phyloP scores from a whole-genome alignment of 2,113 vertebrate species.

The Prunella fulvescens region DNA sequence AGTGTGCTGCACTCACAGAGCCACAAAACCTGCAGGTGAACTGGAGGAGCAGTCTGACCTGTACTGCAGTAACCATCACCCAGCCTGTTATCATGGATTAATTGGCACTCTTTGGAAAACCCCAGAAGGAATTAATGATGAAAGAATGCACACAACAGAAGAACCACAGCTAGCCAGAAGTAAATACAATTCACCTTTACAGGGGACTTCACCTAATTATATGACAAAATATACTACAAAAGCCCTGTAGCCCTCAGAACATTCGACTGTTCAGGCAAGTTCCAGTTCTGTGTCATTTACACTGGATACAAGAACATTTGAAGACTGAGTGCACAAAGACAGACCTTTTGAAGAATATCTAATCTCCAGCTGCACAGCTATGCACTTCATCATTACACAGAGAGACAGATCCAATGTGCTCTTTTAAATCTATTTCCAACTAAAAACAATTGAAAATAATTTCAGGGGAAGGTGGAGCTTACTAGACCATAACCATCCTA shows the following conservation, averaged over 20 bases:
- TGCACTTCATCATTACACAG: background rate
- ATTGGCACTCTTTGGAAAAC: background rate
- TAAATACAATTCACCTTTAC: background rate
- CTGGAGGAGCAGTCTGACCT: background rate
- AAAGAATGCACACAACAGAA: background rate
- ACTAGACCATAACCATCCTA: background rate
- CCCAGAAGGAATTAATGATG: fast-evolving
- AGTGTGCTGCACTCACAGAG: background rate
- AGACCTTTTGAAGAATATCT: background rate
- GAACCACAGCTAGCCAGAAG: background rate
- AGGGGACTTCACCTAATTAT: background rate
- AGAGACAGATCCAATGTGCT: background rate
- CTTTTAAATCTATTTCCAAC: background rate
- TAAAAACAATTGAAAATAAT: background rate
- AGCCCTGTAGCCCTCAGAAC: background rate
- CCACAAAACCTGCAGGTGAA: background rate
- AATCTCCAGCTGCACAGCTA: background rate
- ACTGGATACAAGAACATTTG: background rate
- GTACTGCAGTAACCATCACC: background rate
- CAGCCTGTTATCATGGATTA: background rate
- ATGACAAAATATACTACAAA: background rate
- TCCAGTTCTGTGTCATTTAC: background rate
- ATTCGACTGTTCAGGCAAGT: background rate
- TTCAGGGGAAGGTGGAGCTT: background rate
- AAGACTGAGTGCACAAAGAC: background rate